Evolutionary conservation across 23 tunicate species (phyloP).

Genomic region (Botrylloides violaceus): DNA sequence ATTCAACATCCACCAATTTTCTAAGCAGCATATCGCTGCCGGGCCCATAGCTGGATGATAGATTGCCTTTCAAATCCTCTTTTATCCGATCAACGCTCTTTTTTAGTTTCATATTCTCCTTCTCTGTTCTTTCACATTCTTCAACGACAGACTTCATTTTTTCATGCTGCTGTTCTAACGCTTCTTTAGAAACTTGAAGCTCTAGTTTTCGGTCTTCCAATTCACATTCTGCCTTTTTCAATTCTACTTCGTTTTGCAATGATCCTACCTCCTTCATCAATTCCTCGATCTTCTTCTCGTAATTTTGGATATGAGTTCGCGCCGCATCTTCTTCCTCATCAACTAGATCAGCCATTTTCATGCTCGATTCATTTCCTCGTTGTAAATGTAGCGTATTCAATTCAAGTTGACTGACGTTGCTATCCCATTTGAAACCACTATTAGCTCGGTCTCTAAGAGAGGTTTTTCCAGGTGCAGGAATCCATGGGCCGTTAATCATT

Average conservation of each 20-base stretch:
- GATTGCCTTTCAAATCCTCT: conserved; percentile 6
- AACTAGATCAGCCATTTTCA: conserved; percentile 53
- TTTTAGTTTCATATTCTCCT: conserved; percentile 57
- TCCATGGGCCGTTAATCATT: conserved; percentile 62
- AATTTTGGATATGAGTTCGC: conserved; percentile 54
- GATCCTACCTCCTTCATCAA: conserved; percentile 92
- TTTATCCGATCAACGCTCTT: conserved; percentile 51
- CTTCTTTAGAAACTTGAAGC: conserved; percentile 75
- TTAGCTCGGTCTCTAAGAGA: conserved; percentile 42
- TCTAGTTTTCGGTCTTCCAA: conserved; percentile 50
- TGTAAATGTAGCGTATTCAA: conserved; percentile 23
- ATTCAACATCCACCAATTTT: conserved; percentile 45
- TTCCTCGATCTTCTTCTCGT: conserved; percentile 71
- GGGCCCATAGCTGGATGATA: not conserved
- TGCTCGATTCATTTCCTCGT: conserved; percentile 8
- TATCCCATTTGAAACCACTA: conserved; percentile 67
- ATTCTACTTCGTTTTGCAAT: conserved; percentile 64
- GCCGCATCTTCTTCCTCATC: conserved; percentile 58
- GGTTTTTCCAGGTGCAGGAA: conserved; percentile 87
- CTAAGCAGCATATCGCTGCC: conserved; percentile 28
- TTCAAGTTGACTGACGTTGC: conserved; percentile 49
- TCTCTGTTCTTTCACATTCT: conserved; percentile 73
- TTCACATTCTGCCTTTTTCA: conserved; percentile 65
- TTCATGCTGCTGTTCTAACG: conserved; percentile 51
- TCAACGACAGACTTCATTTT: conserved; percentile 40